Evolutionary conservation across 1,140 invertebrate species (phyloP).

Genomic region (Drosophila pandora): DNA sequence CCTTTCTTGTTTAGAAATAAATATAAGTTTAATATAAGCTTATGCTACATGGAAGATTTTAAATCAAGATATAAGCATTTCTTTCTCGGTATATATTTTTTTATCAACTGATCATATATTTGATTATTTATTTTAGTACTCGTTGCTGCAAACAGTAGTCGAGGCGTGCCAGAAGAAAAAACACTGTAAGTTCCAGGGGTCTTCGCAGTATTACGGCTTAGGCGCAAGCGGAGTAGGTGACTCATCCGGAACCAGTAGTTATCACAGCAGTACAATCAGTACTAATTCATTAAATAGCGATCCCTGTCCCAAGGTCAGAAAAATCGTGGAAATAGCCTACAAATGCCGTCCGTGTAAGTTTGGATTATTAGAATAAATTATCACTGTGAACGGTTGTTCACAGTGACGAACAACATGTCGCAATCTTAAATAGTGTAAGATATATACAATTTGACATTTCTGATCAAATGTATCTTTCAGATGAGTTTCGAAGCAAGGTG

Average conservation of each 20-base stretch:
- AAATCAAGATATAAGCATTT: no score
- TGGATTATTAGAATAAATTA: slow-evolving; percentile 30
- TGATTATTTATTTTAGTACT: slow-evolving; percentile 87
- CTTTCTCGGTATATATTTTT: background rate
- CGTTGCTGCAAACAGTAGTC: slow-evolving; percentile 95
- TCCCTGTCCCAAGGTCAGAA: slow-evolving; percentile 93
- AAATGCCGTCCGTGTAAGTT: slow-evolving; percentile 98
- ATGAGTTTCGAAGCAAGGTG: slow-evolving; percentile 95
- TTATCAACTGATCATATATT: background rate
- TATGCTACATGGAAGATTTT: no score
- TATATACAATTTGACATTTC: background rate
- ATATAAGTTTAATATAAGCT: no score
- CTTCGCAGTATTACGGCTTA: slow-evolving; percentile 90
- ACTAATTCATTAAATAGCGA: slow-evolving; percentile 85
- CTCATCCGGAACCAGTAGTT: slow-evolving; percentile 72
- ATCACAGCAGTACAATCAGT: slow-evolving; percentile 77
- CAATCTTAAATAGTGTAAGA: no score
- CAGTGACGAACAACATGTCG: no score
- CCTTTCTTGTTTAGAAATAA: no score
- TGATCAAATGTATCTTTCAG: slow-evolving; percentile 85
- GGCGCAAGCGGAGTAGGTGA: slow-evolving; percentile 77
- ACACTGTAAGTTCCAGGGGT: slow-evolving; percentile 93
- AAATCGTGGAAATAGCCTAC: slow-evolving; percentile 96
- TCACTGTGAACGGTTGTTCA: background rate
- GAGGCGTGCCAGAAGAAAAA: slow-evolving; percentile 95